A percentile compares a stretch with the other conserved stretches of the same genome.
These are phyloP conservation scores for Cyphomyrus plagiostoma DNA, from an alignment of 2,113 vertebrate species.

Conservation along the genomic window DNA sequence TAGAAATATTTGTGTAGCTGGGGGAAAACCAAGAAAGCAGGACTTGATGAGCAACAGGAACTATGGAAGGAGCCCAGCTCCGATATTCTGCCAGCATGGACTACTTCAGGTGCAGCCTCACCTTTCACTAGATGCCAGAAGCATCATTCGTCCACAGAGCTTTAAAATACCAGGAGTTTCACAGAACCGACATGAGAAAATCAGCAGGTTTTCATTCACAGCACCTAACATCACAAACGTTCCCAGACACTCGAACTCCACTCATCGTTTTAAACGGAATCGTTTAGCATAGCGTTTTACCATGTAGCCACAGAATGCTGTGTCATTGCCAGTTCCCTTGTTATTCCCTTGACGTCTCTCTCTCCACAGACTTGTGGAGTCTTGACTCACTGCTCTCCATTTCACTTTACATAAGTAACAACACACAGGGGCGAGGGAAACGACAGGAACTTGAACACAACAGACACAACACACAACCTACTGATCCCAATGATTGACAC, in stretches of 20 bases:
- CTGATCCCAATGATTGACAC: too few species aligned
- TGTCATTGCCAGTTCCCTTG: not conserved
- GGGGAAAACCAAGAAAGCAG: not conserved
- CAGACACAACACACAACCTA: too few species aligned
- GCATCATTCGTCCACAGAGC: not conserved
- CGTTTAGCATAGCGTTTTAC: not conserved
- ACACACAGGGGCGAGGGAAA: too few species aligned
- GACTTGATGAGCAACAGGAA: not conserved
- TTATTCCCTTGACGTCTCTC: too few species aligned
- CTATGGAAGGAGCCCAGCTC: not conserved
- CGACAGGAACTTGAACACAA: too few species aligned
- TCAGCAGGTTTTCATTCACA: not conserved
- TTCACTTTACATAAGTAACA: too few species aligned
- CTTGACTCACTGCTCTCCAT: too few species aligned
- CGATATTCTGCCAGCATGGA: not conserved
- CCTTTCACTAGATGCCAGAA: not conserved
- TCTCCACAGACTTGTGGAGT: too few species aligned
- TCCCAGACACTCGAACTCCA: not conserved
- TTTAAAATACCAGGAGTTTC: not conserved
- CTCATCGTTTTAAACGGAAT: not conserved
- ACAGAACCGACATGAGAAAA: not conserved
- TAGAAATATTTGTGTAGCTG: not conserved
- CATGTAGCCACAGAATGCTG: not conserved
- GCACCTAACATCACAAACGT: not conserved
- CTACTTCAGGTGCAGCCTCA: not conserved